Conservation (phyloP, 64 coral and sea anemone species). For the Porites lutea region DNA sequence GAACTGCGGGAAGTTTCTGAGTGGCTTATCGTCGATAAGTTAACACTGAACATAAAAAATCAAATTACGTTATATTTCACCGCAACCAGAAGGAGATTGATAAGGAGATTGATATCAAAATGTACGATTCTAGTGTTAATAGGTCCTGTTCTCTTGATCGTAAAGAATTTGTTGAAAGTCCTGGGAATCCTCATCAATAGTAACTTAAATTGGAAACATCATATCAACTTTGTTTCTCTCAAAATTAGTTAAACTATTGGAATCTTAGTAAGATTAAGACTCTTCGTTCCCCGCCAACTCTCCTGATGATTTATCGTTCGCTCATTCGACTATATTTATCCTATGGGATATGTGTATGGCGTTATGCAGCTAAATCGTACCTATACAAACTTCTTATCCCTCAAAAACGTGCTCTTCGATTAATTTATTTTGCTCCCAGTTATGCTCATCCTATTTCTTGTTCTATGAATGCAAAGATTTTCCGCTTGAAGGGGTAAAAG, state of each 20-base stretch:
- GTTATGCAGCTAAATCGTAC: neutral
- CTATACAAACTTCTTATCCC: neutral
- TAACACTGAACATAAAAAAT: neutral
- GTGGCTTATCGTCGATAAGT: no score
- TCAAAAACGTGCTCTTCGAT: no score
- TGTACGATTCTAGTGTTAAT: neutral
- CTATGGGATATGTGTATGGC: neutral
- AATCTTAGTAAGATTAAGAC: neutral
- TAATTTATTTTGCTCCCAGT: no score
- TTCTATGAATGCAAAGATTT: no score
- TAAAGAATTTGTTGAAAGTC: neutral
- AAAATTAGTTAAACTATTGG: neutral
- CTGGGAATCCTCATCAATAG: no score
- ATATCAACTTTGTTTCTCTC: neutral
- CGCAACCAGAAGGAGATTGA: neutral
- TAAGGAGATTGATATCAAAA: neutral
- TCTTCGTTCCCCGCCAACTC: neutral
- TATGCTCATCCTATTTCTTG: no score
- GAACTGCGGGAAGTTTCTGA: no score
- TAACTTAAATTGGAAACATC: no score
- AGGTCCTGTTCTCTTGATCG: neutral
- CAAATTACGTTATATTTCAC: neutral
- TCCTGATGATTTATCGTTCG: conserved; percentile 1
- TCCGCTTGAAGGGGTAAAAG: no score
- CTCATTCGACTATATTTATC: neutral